Percentiles rank a stretch among this genome's conserved stretches.
Evolutionary conservation across 2,113 vertebrate genomes (phyloP).

Genomic region (Copsychus sechellarum): DNA sequence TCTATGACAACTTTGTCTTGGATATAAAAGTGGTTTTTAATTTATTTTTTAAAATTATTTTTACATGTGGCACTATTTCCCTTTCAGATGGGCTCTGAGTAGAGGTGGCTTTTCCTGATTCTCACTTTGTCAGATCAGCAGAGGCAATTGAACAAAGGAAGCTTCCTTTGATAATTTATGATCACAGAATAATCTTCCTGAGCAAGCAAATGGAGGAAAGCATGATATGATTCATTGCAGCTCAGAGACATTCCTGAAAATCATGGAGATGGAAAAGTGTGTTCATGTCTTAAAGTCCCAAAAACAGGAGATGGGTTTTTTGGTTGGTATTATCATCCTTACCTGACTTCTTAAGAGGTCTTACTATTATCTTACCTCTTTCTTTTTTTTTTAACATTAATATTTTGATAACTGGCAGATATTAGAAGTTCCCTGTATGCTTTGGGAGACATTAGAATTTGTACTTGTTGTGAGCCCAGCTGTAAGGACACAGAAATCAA

Average conservation of each 20-base stretch:
- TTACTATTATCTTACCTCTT: accelerated
- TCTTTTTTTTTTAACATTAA: background rate
- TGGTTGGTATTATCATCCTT: background rate
- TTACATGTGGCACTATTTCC: background rate
- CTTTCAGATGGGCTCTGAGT: background rate
- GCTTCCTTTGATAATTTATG: background rate
- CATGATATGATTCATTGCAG: background rate
- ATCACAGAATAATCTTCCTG: background rate
- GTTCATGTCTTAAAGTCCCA: background rate
- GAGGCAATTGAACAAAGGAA: background rate
- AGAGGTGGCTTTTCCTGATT: background rate
- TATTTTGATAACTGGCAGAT: background rate
- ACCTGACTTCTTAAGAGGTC: background rate
- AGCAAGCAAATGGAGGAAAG: background rate
- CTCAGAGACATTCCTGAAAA: background rate
- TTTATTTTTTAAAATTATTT: background rate
- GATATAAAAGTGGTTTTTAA: background rate
- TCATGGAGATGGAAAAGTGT: background rate
- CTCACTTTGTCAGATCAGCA: background rate
- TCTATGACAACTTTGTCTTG: background rate
- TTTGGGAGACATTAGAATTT: background rate
- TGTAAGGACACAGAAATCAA: background rate
- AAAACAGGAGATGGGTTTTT: background rate
- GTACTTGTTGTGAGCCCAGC: background rate
- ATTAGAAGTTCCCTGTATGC: background rate